Conservation (phyloP, 2,113 vertebrate species). For the Leucopsar rothschildi region DNA sequence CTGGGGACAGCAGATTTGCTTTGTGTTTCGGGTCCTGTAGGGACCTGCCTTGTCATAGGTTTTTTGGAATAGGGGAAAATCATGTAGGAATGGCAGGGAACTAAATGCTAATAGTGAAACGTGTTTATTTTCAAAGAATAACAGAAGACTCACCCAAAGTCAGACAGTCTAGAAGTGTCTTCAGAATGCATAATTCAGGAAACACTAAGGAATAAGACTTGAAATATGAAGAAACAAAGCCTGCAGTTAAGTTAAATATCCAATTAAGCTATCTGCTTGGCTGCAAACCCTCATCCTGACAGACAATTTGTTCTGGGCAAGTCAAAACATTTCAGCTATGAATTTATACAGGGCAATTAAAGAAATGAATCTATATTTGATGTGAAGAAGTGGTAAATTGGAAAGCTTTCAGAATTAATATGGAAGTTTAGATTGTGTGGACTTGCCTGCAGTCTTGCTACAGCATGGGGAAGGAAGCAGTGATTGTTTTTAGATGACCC, state of each 20-base stretch:
- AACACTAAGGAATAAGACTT: conserved; percentile 31
- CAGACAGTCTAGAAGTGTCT: background rate
- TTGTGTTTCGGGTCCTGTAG: background rate
- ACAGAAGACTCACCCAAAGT: background rate
- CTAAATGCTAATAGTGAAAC: background rate
- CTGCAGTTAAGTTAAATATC: conserved; percentile 72
- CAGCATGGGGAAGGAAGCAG: background rate
- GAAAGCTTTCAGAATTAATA: background rate
- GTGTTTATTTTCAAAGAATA: background rate
- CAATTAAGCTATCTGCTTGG: conserved; percentile 72
- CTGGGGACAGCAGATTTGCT: background rate
- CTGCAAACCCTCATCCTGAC: conserved; percentile 71
- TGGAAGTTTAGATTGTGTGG: background rate
- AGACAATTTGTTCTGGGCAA: conserved; percentile 72
- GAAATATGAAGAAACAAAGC: conserved; percentile 57
- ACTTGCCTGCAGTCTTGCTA: background rate
- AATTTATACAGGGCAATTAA: conserved; percentile 67
- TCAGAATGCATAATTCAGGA: conserved; percentile 38
- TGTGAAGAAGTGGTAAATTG: conserved; percentile 17
- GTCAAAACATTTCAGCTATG: conserved; percentile 60
- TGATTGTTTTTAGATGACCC: background rate
- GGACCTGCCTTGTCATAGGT: background rate
- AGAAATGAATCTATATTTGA: conserved; percentile 63
- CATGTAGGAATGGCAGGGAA: background rate
- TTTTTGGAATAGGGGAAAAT: background rate